Conservation (phyloP, 1,140 invertebrate species). For the Pseudomyrmex pallidus region DNA sequence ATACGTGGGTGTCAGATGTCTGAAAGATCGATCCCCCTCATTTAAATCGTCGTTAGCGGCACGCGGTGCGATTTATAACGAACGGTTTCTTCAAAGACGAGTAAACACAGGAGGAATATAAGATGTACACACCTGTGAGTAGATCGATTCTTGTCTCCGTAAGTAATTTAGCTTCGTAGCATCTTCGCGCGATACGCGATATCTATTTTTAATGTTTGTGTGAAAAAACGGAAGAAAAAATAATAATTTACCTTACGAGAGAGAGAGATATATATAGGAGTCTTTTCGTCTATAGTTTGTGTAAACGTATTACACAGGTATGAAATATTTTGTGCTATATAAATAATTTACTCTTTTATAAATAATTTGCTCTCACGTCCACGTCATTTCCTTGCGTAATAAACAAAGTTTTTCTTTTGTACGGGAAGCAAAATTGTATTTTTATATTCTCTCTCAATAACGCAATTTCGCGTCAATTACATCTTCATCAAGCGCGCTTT, state of each 20-base stretch:
- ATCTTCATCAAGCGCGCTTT: not conserved
- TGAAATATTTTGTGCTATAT: constrained; percentile 10
- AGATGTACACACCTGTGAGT: not conserved
- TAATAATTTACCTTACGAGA: too few species aligned
- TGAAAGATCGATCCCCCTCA: constrained; percentile 45
- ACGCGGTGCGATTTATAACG: constrained; percentile 36
- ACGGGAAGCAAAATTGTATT: not conserved
- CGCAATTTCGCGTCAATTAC: not conserved
- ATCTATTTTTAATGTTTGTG: constrained; percentile 1
- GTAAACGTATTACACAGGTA: too few species aligned
- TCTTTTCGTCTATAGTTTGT: too few species aligned
- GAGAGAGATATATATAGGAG: too few species aligned
- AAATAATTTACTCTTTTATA: constrained; percentile 26
- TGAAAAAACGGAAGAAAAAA: not conserved
- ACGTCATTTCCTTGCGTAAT: not conserved
- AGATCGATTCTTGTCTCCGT: not conserved
- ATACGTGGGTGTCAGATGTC: constrained; percentile 29
- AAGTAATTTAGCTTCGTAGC: not conserved
- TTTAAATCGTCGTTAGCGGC: constrained; percentile 45
- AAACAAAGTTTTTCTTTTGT: constrained; percentile 15
- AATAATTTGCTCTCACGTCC: constrained; percentile 19
- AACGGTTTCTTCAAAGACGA: constrained; percentile 8
- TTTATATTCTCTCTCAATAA: not conserved
- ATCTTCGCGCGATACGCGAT: constrained; percentile 11
- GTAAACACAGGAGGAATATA: not conserved